These are phyloP conservation scores for Nothobranchius furzeri DNA, from an alignment of 2,113 vertebrate genomes.

Conservation along the genomic window DNA sequence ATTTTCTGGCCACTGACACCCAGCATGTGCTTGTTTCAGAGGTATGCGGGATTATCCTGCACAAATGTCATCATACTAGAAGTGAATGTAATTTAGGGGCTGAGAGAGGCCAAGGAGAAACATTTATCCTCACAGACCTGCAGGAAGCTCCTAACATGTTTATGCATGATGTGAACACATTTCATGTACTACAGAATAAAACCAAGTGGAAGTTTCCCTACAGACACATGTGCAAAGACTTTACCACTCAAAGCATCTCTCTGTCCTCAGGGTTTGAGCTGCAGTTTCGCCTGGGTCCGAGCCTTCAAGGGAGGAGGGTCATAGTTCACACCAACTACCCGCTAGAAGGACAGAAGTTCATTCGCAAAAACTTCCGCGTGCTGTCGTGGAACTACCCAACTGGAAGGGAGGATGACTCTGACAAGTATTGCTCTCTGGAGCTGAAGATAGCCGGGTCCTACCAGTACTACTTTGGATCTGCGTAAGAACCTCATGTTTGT, in stretches of 20 bases:
- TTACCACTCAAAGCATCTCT: not conserved
- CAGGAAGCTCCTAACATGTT: not conserved
- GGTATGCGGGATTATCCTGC: not conserved
- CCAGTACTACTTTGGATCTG: conserved; percentile 69
- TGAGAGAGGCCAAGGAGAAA: not conserved
- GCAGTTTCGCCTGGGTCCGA: conserved; percentile 70
- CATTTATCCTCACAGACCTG: too few relatives aligned
- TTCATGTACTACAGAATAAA: too few relatives aligned
- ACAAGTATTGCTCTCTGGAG: conserved; percentile 71
- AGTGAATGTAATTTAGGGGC: too few relatives aligned
- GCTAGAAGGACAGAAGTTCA: conserved; percentile 34
- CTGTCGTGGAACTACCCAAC: conserved; percentile 63
- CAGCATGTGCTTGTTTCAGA: not conserved
- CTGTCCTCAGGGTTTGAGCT: conserved; percentile 67
- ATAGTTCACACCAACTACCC: conserved; percentile 71
- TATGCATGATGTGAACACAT: not conserved
- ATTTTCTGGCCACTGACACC: not conserved
- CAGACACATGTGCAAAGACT: not conserved
- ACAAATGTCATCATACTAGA: not conserved
- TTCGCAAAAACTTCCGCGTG: conserved; percentile 41
- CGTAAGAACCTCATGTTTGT: conserved; percentile 39
- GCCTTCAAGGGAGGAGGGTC: conserved; percentile 65
- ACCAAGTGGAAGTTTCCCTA: not conserved
- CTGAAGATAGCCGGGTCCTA: conserved; percentile 64
- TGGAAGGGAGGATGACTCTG: conserved; percentile 70